These are phyloP conservation scores for Triops cancriformis DNA, from an alignment of 1,140 invertebrate species.

Conservation along the genomic window DNA sequence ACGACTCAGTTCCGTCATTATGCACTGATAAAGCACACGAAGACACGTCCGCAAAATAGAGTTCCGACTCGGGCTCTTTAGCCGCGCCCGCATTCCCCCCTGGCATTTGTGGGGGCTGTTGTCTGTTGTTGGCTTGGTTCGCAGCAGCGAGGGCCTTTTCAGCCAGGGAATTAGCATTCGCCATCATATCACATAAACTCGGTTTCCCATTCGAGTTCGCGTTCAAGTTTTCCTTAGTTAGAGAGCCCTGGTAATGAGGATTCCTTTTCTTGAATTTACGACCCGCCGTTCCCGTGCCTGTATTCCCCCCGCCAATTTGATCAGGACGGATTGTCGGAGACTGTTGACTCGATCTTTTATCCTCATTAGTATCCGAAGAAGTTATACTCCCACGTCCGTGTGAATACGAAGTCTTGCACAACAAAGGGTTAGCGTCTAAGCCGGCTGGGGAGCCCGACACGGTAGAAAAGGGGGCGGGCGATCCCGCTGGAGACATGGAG, in stretches of 20 bases:
- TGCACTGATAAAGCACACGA: slow-evolving; percentile 59
- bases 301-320: background rate
- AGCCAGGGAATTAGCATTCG: slow-evolving; percentile 16
- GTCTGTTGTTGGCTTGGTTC: slow-evolving; percentile 1
- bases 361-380: background rate
- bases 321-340: slow-evolving; percentile 8
- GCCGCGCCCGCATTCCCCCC: background rate
- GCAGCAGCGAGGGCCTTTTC: slow-evolving; percentile 14
- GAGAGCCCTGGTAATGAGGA: background rate
- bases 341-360: background rate
- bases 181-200: slow-evolving; percentile 3
- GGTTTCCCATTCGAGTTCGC: background rate
- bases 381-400: slow-evolving; percentile 8
- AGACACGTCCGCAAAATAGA: slow-evolving; percentile 78
- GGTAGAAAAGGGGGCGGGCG: slow-evolving; percentile 37
- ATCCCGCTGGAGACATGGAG: slow-evolving; percentile 33
- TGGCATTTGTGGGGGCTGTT: background rate
- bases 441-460: background rate
- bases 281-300: background rate
- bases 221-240: background rate
- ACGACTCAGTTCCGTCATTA: slow-evolving; percentile 40
- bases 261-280: background rate
- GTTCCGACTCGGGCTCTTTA: slow-evolving; percentile 51
- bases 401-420: background rate
- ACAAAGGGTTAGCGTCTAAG: background rate